Conservation (phyloP, 2,888 invertebrate genomes). For the Hirtodrosophila cameraria region DNA sequence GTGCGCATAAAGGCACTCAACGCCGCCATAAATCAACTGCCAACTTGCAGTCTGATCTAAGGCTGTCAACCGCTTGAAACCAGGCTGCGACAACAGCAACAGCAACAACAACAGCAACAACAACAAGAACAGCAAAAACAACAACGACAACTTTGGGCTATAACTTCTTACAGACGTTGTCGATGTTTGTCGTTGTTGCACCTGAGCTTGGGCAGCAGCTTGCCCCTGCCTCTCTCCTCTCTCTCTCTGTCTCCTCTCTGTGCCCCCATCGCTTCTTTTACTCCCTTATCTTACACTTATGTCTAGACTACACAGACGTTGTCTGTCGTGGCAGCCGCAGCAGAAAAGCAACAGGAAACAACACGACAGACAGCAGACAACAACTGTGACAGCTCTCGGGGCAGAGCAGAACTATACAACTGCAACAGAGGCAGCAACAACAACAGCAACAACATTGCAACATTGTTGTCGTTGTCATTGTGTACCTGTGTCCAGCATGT, state of each 20-base stretch:
- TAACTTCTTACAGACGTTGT: constrained; percentile 66
- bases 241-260: not conserved
- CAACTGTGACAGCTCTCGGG: constrained; percentile 76
- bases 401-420: constrained; percentile 48
- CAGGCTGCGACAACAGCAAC: constrained; percentile 9
- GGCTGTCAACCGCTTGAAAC: constrained; percentile 59
- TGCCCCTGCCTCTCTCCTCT: not conserved
- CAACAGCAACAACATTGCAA: constrained; percentile 37
- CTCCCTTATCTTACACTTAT: constrained; percentile 67
- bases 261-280: not conserved
- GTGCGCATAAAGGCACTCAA: constrained; percentile 79
- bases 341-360: constrained; percentile 70
- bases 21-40: constrained; percentile 79
- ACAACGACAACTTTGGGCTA: constrained; percentile 62
- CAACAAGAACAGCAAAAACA: constrained; percentile 34
- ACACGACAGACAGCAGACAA: constrained; percentile 71
- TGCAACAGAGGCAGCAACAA: constrained; percentile 54
- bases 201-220: constrained; percentile 60
- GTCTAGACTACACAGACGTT: constrained; percentile 75
- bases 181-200: constrained; percentile 61
- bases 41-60: constrained; percentile 69
- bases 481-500: constrained; percentile 60
- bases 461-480: too few relatives aligned
- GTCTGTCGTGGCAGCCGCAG: constrained; percentile 58
- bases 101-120: constrained; percentile 7